phyloP scores from a whole-genome alignment of 2,888 invertebrate genomes.

The Miltochrista miniata region DNA sequence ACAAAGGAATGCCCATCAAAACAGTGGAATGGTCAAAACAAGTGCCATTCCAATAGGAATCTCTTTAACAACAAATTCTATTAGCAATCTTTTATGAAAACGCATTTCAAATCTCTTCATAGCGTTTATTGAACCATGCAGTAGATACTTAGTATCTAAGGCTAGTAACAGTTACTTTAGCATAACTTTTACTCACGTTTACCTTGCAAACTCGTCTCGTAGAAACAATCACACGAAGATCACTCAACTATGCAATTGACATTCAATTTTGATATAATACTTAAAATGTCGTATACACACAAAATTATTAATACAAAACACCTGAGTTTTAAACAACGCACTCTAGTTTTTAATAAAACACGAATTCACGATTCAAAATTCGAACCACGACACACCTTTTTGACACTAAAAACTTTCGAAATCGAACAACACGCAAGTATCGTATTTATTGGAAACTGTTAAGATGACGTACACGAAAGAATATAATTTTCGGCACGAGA shows the following conservation, averaged over 20 bases:
- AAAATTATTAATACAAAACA: slow-evolving; percentile 47
- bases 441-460: slow-evolving; percentile 1
- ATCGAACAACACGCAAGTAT: slow-evolving; percentile 6
- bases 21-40: slow-evolving; percentile 8
- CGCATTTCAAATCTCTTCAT: slow-evolving; percentile 23
- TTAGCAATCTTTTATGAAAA: slow-evolving; percentile 48
- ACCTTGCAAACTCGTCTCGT: slow-evolving; percentile 51
- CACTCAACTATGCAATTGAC: slow-evolving; percentile 63
- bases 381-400: slow-evolving; percentile 68
- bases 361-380: slow-evolving; percentile 58
- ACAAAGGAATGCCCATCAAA: slow-evolving; percentile 42
- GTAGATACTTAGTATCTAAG: slow-evolving; percentile 30
- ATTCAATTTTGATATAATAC: slow-evolving; percentile 43
- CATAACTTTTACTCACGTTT: slow-evolving; percentile 74
- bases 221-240: slow-evolving; percentile 56
- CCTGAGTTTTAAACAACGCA: slow-evolving; percentile 55
- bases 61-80: slow-evolving; percentile 24
- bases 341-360: slow-evolving; percentile 57
- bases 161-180: slow-evolving; percentile 61
- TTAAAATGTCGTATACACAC: slow-evolving; percentile 48
- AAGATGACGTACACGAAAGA: slow-evolving; percentile 8
- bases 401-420: slow-evolving; percentile 25
- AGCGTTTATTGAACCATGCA: slow-evolving; percentile 46
- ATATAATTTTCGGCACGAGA: slow-evolving; percentile 25
- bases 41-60: slow-evolving; percentile 42